phyloP scores from a whole-genome alignment of 2,797 vertebrate genomes.

The Limnodromus scolopaceus region DNA sequence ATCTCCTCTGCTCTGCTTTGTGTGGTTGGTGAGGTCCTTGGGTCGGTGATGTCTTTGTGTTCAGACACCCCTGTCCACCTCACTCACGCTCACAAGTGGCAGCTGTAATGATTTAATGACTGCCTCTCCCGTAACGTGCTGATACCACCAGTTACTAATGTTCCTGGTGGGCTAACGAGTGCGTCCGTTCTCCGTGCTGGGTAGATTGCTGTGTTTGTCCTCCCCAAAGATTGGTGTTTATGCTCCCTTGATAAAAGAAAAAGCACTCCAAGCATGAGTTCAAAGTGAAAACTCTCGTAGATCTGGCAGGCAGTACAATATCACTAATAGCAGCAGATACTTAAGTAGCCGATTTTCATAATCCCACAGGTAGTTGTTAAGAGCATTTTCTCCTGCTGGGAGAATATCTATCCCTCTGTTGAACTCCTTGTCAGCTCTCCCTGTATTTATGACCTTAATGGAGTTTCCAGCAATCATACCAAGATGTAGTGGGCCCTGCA shows the following conservation, averaged over 20 bases:
- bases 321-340: slow-evolving; percentile 59
- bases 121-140: not conserved
- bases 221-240: slow-evolving; percentile 2
- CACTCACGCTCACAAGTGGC: not conserved
- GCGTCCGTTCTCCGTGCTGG: not conserved
- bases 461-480: slow-evolving; percentile 10
- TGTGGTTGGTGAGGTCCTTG: not conserved
- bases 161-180: not conserved
- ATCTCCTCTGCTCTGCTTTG: not conserved
- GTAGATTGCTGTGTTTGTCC: not conserved
- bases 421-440: slow-evolving; percentile 49
- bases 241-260: slow-evolving; percentile 18
- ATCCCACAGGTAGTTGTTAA: slow-evolving; percentile 64
- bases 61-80: not conserved
- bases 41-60: not conserved
- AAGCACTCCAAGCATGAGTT: not conserved
- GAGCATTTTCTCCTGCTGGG: slow-evolving; percentile 53
- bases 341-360: slow-evolving; percentile 64
- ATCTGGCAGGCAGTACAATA: slow-evolving; percentile 11
- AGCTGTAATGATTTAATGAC: not conserved
- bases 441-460: slow-evolving; percentile 69
- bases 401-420: slow-evolving; percentile 42
- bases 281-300: not conserved
- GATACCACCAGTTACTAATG: not conserved
- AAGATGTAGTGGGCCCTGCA: not conserved